A percentile compares a stretch with the other conserved stretches of the same genome.
These are phyloP conservation scores for Sylvia atricapilla DNA, from an alignment of 2,113 vertebrate genomes.

Conservation along the genomic window DNA sequence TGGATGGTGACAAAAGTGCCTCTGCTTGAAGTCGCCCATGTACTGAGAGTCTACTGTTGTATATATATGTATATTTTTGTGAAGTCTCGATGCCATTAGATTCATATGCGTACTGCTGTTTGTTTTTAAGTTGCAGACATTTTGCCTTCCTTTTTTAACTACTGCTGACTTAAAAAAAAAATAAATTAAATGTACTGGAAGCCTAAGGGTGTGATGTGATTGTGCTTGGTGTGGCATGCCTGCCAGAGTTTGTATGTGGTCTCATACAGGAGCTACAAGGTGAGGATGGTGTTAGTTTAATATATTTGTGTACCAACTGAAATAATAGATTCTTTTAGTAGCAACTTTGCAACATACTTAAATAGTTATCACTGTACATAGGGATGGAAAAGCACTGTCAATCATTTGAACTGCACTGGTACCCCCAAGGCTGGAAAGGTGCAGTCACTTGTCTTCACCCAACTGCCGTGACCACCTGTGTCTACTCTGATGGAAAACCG, in stretches of 20 bases:
- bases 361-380: not conserved
- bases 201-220: not conserved
- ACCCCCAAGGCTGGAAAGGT: not conserved
- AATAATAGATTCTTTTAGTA: not conserved
- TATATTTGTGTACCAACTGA: not conserved
- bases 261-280: not conserved
- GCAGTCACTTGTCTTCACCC: not conserved
- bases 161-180: not conserved
- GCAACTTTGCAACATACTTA: not conserved
- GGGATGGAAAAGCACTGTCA: not conserved
- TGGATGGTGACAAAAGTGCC: not conserved
- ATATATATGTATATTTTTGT: not conserved
- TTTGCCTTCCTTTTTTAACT: not conserved
- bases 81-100: not conserved
- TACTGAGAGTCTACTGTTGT: not conserved
- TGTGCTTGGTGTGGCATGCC: not conserved
- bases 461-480: not conserved
- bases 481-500: not conserved
- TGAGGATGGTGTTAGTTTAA: not conserved
- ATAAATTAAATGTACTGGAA: not conserved
- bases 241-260: not conserved
- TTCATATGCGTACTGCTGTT: not conserved
- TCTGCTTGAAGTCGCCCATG: not conserved
- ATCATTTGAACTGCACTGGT: not conserved
- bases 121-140: not conserved